Base-by-base conservation (phyloP, 2,888 invertebrate species). In the Vandiemenella viatica region DNA sequence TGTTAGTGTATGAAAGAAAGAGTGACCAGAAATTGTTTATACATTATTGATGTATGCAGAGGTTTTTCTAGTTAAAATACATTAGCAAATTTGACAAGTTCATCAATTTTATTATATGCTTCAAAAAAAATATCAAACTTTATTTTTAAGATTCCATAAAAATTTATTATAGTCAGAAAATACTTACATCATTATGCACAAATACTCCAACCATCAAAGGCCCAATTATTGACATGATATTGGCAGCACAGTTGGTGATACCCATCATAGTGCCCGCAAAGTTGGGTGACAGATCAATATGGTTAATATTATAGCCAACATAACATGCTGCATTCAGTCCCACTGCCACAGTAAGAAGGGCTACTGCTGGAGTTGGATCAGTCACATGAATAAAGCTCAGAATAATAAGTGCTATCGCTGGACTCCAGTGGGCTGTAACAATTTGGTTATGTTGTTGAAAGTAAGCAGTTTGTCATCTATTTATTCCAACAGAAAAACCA, bases 241-340 rank as follows among this genome's bases (percentile, higher is more conserved):
- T 86, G 0, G 83, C 81, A n/a, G 75, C 68, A 10, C 81, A 80
- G 62, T 89, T 89, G 1, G 86, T 86, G 57, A 89, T 78, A 5
- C 89, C 88, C 86, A 89, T 87, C 56, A 89, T 66, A 0, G 82
- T 79, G 21, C 88, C 88, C 2, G 88, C 83, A 62, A 80, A 85
- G 62, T 83, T 85, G 1, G 88, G 87, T 5, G 88, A 81, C 46
- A 90, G 68, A 67, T 90, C 89, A 53, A 90, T 83, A 60, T 87
- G 87, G 55, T 87, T 88, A n/a, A 79, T 74, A 13, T 79, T 76
- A 61, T 79, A 84, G 2, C 87, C 87, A 42, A 80, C 77, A 57
- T 80, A 85, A 46, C 80, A 77, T 1, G 80, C 79, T 0, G 83
- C 78, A 58, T 87, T 86, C 3, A 83, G 71, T 0, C 84, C 81